These are phyloP conservation scores for Unio delphinus DNA, from an alignment of 2,888 invertebrate genomes.

Conservation along the genomic window DNA sequence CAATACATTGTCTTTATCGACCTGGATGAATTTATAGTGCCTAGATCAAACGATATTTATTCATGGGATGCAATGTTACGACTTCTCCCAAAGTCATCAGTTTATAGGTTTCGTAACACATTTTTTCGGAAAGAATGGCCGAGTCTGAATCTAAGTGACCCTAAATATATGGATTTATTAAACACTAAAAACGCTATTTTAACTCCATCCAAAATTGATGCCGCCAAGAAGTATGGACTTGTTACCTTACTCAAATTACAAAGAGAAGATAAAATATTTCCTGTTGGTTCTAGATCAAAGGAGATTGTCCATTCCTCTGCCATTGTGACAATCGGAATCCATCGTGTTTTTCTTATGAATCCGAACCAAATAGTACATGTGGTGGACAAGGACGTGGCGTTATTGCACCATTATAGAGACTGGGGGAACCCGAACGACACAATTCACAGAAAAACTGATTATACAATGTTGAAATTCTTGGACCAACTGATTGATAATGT, in stretches of 20 bases:
- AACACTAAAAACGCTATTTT: neutral
- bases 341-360: constrained; percentile 35
- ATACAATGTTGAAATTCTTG: constrained; percentile 25
- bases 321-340: constrained; percentile 50
- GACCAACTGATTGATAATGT: constrained; percentile 29
- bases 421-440: constrained; percentile 39
- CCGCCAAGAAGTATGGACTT: constrained; percentile 38
- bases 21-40: constrained; percentile 68
- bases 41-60: constrained; percentile 25
- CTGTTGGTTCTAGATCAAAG: constrained; percentile 44
- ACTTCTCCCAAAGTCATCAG: constrained; percentile 1
- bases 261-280: constrained; percentile 38
- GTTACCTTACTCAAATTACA: constrained; percentile 45
- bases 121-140: constrained; percentile 60
- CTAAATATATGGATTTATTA: no score
- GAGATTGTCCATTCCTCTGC: constrained; percentile 44
- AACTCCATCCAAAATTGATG: constrained; percentile 19
- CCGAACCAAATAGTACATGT: constrained; percentile 6
- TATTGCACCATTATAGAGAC: constrained; percentile 56
- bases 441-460: constrained; percentile 17
- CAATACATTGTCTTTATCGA: constrained; percentile 64
- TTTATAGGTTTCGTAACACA: constrained; percentile 39
- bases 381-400: constrained; percentile 21
- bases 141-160: constrained; percentile 2
- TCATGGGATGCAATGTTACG: constrained; percentile 49